Evolutionary conservation across 2,797 vertebrate species (phyloP), one percentile per base, ranked within the genome.

Genomic region (Lepidocolaptes lacrymiger): DNA sequence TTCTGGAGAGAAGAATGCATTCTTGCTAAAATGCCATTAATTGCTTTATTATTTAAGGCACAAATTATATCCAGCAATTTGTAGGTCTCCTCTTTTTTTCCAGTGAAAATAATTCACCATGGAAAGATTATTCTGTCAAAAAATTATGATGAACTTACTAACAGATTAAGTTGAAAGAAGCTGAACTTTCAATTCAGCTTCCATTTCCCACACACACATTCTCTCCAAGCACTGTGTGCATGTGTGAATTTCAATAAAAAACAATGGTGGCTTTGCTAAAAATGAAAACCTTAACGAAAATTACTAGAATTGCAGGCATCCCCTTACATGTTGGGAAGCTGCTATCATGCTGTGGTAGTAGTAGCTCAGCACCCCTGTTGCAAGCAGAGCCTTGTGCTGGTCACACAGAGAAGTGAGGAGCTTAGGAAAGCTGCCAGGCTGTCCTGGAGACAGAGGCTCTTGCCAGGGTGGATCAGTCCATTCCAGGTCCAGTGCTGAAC

Each of bases 31-130:
- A 96, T 97, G 93, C 66, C 91, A 87, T 97, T 98, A 98, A 97
- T 98, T 97, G 96, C 96, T 95, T 98, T 96, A 97, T 97, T 97
- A 97, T 98, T 97, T 97, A 97, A 98, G 93, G 94, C 92, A 95
- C 93, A 97, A 97, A 97, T 97, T 97, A 89, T 94, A 96, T 93
- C 95, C 92, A 96, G 94, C 95, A 96, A 93, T 98, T 97, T 97
- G 95, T 96, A 97, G 91, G 56, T 91, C 91, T 80, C 41, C 52
- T 97, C 18, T 92, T 95, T 96, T 59, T 94, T 92, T 28, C 21
- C 68, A 69, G 78, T 85, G 93, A 89, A 96, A 97, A 87, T 97
- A 96, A 94, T 97, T 97, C 90, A 94, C 69, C 24, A 0, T 88
- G 72, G 83, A 93, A 95, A 91, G 88, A 96, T 96, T 96, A 97